phyloP scores from a whole-genome alignment of 2,888 invertebrate genomes.

The Pyrrhosoma nymphula region DNA sequence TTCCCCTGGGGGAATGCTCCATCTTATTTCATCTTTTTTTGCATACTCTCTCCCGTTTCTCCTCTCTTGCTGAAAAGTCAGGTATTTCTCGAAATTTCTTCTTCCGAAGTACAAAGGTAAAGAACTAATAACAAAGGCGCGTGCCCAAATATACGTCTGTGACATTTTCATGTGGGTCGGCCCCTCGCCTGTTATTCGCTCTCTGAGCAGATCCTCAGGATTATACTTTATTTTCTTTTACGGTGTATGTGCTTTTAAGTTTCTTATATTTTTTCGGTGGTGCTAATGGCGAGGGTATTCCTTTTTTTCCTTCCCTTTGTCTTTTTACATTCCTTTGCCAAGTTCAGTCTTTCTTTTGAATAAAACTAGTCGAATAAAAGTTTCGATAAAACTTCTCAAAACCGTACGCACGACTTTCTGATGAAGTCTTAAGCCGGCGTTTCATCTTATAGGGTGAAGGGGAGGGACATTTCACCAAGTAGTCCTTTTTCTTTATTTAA shows the following conservation, averaged over 20 bases:
- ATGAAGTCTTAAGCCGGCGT: neutral
- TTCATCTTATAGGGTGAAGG: neutral
- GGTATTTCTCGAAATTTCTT: conserved; percentile 2
- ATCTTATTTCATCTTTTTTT: conserved; percentile 20
- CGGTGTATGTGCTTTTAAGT: neutral
- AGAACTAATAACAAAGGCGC: neutral
- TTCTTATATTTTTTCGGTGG: neutral
- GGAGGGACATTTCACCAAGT: neutral
- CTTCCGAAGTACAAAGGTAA: neutral
- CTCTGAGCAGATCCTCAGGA: neutral
- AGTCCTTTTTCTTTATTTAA: neutral
- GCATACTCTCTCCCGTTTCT: neutral
- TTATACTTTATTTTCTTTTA: neutral
- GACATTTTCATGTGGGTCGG: neutral
- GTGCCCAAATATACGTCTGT: neutral
- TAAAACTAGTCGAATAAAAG: neutral
- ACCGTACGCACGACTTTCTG: neutral
- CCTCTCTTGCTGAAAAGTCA: neutral
- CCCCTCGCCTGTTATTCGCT: neutral
- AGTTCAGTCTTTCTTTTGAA: neutral
- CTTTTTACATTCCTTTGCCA: neutral
- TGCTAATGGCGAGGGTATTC: neutral
- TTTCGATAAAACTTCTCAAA: neutral
- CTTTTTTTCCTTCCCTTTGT: neutral
- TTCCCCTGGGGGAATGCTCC: neutral